Base-by-base conservation (phyloP, 2,888 invertebrate genomes). In the Onthophagus sagittarius region DNA sequence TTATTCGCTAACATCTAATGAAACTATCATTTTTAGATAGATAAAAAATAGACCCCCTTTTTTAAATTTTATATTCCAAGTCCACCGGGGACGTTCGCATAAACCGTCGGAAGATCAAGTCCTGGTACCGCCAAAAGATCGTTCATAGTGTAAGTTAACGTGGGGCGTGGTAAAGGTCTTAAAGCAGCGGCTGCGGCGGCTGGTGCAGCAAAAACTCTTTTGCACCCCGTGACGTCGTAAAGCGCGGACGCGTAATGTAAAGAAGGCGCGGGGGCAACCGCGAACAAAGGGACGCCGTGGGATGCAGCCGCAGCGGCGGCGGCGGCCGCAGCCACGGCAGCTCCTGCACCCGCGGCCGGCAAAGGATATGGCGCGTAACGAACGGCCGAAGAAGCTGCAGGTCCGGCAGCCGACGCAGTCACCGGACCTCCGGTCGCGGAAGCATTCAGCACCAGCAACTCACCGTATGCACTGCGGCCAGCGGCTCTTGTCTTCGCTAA, bases 381-480 rank as follows among this genome's bases (percentile, higher is more conserved):
- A 84, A 89, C 84, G 73, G 88, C 88, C 77, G 84, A 83, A 77
- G 86, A 84, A 77, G 84, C 82, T 76, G 86, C 84, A 77, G 84
- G 82, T 76, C 86, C 84, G 77, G 84, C 82, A 76, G 86, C 84
- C 75, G 86, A 83, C 73, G 85, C 79, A 33, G 83, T 81, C 76
- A 83, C 81, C 81, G 85, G 82, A 82, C 86, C 84, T 82, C 85
- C 84, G 82, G 84, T 82, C 79, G 84, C 83, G 82, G 85, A 84
- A 87, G 91, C 90, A 88, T 93, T 90, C 88, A 91, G 90, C 90
- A 92, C 92, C 91, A 95, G 92, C 91, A 95, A 96, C 96, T 96
- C 96, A 97, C 96, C 96, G 92, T 96, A 97, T 89, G 96, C 94
- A 88, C 96, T 95, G 88, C 96, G 93, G 82, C 95, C 95, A 83